Evolutionary conservation across 2,113 vertebrate species (phyloP).

Genomic region (Erythrocebus patas): DNA sequence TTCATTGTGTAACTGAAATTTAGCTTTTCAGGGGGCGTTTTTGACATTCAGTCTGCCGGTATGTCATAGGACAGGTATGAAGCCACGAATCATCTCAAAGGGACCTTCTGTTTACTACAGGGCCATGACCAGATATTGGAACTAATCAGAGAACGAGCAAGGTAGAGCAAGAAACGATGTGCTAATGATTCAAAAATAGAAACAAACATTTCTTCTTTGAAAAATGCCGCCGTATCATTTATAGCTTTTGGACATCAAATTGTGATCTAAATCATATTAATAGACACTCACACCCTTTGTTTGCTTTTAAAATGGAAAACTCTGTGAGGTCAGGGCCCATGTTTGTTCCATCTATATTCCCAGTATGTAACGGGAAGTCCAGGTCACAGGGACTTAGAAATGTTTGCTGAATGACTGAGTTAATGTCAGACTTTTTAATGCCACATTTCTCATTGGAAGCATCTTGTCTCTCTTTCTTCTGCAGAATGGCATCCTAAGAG

Average conservation of each 20-base stretch:
- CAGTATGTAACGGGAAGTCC: not conserved
- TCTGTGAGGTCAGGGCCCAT: not conserved
- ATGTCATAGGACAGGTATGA: not conserved
- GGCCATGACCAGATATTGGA: not conserved
- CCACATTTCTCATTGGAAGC: not conserved
- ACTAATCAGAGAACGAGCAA: not conserved
- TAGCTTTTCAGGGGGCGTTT: not conserved
- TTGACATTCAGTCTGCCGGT: not conserved
- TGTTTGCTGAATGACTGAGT: not conserved
- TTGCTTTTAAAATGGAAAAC: slow-evolving; percentile 23
- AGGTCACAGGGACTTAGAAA: not conserved
- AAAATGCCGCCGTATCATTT: not conserved
- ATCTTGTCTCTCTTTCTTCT: not conserved
- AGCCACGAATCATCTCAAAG: not conserved
- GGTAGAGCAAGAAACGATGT: not conserved
- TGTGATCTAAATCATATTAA: not conserved
- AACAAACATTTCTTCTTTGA: not conserved
- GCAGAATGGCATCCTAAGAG: not conserved
- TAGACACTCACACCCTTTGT: not conserved
- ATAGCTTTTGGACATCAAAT: not conserved
- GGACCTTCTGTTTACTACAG: not conserved
- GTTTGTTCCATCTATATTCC: not conserved
- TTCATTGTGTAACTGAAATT: not conserved
- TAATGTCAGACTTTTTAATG: not conserved
- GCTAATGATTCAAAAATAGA: not conserved